Conservation (phyloP, 2,888 invertebrate genomes). For the Phorcus lineatus region DNA sequence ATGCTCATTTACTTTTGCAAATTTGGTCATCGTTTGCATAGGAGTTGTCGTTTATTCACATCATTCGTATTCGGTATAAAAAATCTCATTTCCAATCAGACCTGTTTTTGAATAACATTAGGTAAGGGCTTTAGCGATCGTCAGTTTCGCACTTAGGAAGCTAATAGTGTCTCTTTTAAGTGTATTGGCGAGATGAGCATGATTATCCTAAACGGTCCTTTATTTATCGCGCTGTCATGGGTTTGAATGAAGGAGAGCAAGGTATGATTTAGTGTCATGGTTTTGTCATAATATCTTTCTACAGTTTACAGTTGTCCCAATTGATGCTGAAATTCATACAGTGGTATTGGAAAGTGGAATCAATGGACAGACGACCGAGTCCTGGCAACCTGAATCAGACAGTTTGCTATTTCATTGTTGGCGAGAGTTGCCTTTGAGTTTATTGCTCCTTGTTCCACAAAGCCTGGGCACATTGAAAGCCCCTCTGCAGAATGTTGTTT, state of each 20-base stretch:
- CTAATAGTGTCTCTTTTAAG: slow-evolving; percentile 2
- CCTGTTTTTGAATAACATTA: slow-evolving; percentile 24
- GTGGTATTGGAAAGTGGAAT: background rate
- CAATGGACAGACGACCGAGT: background rate
- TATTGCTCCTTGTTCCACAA: slow-evolving; percentile 47
- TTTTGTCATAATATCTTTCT: slow-evolving; percentile 2
- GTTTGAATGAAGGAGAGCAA: background rate
- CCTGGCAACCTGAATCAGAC: slow-evolving; percentile 38
- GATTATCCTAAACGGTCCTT: background rate
- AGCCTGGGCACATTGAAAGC: slow-evolving; percentile 40
- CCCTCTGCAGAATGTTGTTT: slow-evolving; percentile 47
- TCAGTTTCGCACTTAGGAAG: background rate
- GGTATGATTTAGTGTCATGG: background rate
- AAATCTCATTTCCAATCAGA: slow-evolving; percentile 18
- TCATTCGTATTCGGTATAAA: background rate
- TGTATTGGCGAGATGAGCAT: slow-evolving; percentile 2
- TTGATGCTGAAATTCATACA: slow-evolving; percentile 19
- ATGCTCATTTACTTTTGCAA: slow-evolving; percentile 21
- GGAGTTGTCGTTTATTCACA: slow-evolving; percentile 6
- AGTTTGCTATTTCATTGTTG: slow-evolving; percentile 45
- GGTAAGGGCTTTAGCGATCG: background rate
- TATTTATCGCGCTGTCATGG: background rate
- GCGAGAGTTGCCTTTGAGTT: slow-evolving; percentile 40
- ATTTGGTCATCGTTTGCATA: slow-evolving; percentile 18
- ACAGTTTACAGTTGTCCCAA: background rate